phyloP scores from a whole-genome alignment of 1,140 invertebrate genomes.

The Cydia amplana region DNA sequence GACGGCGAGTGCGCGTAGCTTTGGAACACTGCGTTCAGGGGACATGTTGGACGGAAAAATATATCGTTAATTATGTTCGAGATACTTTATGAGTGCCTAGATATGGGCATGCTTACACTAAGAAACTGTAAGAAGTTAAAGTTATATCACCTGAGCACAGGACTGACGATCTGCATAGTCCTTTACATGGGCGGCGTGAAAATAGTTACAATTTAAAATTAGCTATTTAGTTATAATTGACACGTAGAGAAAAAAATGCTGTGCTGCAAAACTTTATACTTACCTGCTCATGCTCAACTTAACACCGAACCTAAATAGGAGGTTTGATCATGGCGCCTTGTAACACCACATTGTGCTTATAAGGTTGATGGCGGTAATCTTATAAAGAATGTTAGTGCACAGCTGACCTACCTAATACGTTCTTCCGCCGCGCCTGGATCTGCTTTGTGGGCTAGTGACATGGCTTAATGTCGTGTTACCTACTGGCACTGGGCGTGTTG shows the following conservation, averaged over 20 bases:
- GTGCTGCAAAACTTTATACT: too few species aligned
- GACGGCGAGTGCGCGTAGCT: slow-evolving; percentile 88
- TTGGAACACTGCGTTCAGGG: slow-evolving; percentile 87
- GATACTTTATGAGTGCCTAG: not conserved
- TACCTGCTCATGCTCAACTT: too few species aligned
- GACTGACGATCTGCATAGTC: slow-evolving; percentile 90
- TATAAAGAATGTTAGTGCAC: too few species aligned
- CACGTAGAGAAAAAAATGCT: too few species aligned
- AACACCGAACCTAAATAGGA: too few species aligned
- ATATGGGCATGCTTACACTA: not conserved
- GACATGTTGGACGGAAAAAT: slow-evolving; percentile 77
- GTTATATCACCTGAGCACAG: slow-evolving; percentile 87
- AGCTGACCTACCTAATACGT: too few species aligned
- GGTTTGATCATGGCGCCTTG: too few species aligned
- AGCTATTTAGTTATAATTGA: slow-evolving; percentile 14
- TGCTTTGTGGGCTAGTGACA: not conserved
- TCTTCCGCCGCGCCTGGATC: too few species aligned
- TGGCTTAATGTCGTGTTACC: slow-evolving; percentile 72
- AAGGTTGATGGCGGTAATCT: too few species aligned
- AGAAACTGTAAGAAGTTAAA: not conserved
- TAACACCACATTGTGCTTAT: too few species aligned
- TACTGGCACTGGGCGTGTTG: slow-evolving; percentile 94
- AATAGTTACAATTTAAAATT: slow-evolving; percentile 46
- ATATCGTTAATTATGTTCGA: slow-evolving; percentile 18
- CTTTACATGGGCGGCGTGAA: slow-evolving; percentile 81